Evolutionary conservation across 2,113 vertebrate species (phyloP).

Genomic region (Propithecus coquereli): DNA sequence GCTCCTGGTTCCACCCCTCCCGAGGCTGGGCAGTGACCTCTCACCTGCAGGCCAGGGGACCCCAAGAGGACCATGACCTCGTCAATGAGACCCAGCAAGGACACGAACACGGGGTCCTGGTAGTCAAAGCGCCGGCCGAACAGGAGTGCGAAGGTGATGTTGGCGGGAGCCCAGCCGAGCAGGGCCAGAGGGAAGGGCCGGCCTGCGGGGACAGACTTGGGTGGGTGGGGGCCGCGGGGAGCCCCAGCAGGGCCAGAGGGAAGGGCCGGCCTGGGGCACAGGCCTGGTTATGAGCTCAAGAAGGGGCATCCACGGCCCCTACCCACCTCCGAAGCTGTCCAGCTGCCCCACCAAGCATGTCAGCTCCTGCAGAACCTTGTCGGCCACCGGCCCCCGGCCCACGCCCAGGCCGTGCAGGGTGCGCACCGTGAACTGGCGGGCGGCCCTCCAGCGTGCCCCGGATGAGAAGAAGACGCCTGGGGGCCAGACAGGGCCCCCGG

Average conservation of each 20-base stretch:
- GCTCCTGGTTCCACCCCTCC: too few relatives aligned
- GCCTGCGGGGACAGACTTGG: conserved; percentile 47
- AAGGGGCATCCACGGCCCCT: not conserved
- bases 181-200: conserved; percentile 76
- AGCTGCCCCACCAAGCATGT: conserved; percentile 74
- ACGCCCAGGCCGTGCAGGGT: conserved; percentile 82
- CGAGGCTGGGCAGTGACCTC: not conserved
- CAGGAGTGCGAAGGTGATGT: conserved; percentile 81
- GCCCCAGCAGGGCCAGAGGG: conserved; percentile 67
- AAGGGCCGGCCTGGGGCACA: conserved; percentile 77
- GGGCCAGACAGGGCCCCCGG: fast-evolving
- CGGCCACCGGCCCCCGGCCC: conserved; percentile 72
- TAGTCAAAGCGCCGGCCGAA: conserved; percentile 85
- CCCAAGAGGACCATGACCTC: conserved; percentile 84
- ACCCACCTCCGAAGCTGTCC: conserved; percentile 82
- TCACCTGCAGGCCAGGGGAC: conserved; percentile 79
- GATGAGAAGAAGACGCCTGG: conserved; percentile 85
- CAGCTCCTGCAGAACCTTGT: conserved; percentile 79
- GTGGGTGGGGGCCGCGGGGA: fast-evolving
- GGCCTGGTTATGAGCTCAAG: not conserved
- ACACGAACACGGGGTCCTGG: conserved; percentile 77
- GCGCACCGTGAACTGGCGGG: conserved; percentile 79
- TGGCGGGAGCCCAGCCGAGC: conserved; percentile 83
- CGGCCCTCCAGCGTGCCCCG: conserved; percentile 78
- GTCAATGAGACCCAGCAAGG: conserved; percentile 82